phyloP scores from a whole-genome alignment of 1,140 invertebrate species.

The Dreissena polymorpha region DNA sequence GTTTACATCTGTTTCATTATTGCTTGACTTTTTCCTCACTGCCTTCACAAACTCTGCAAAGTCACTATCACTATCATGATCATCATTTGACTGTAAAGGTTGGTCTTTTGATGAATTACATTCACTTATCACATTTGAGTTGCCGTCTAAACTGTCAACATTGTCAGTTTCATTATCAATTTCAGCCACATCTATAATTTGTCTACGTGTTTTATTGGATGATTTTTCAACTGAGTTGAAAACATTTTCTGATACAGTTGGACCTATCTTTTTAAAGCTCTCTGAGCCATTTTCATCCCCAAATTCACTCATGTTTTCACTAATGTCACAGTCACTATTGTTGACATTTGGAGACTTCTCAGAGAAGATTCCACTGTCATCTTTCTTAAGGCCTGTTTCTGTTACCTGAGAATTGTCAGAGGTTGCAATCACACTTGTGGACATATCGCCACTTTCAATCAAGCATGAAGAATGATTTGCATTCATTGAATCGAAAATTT shows the following conservation, averaged over 20 bases:
- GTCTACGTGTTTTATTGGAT: too few species aligned
- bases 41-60: conserved; percentile 30
- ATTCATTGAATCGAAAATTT: conserved; percentile 4
- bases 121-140: conserved; percentile 6
- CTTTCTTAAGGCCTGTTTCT: conserved; percentile 71
- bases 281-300: conserved; percentile 14
- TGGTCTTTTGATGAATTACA: not conserved
- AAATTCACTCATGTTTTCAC: conserved; percentile 61
- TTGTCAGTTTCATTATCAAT: too few species aligned
- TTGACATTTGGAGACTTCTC: conserved; percentile 65
- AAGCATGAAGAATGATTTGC: not conserved
- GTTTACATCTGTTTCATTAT: conserved; percentile 3
- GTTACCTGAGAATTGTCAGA: not conserved
- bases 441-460: not conserved
- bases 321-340: conserved; percentile 58
- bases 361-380: conserved; percentile 76
- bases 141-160: not conserved
- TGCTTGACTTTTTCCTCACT: conserved; percentile 18
- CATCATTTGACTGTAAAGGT: not conserved
- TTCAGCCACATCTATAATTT: too few species aligned
- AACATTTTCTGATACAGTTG: too few species aligned
- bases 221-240: too few species aligned
- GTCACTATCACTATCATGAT: conserved; percentile 28
- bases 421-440: conserved; percentile 1
- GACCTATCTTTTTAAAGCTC: too few species aligned